phyloP scores from a whole-genome alignment of 2,113 vertebrate genomes.

The Tyto alba region DNA sequence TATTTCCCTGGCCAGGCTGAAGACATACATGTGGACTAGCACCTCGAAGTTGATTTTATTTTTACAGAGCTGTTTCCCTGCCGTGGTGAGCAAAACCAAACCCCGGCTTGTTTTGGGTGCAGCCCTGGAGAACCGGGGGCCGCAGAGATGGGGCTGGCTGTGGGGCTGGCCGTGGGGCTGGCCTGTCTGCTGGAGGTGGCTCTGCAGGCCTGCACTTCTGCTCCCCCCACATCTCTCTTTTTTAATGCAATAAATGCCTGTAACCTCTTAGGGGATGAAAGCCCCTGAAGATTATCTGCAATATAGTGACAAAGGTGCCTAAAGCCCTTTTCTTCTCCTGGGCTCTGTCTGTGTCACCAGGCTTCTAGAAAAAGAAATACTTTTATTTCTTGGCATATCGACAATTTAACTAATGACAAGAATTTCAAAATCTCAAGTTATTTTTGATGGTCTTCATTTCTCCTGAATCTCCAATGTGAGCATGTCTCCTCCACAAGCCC shows the following conservation, averaged over 20 bases:
- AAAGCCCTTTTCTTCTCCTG: not conserved
- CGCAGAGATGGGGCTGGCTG: not conserved
- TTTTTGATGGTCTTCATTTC: not conserved
- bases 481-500: not conserved
- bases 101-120: not conserved
- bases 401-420: not conserved
- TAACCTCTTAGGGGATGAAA: not conserved
- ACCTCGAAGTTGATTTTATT: not conserved
- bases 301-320: rapidly evolving
- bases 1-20: not conserved
- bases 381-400: not conserved
- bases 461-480: not conserved
- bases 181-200: not conserved
- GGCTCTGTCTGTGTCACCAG: not conserved
- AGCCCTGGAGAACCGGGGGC: not conserved
- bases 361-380: not conserved
- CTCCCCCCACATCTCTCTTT: not conserved
- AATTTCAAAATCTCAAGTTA: not conserved
- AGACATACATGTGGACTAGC: rapidly evolving
- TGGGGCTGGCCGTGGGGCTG: not conserved
- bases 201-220: not conserved
- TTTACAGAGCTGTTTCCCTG: not conserved
- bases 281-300: not conserved
- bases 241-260: not conserved
- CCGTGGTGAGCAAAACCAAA: not conserved